phyloP scores from a whole-genome alignment of 2,797 vertebrate genomes.

The Melanotaenia pygmaea region DNA sequence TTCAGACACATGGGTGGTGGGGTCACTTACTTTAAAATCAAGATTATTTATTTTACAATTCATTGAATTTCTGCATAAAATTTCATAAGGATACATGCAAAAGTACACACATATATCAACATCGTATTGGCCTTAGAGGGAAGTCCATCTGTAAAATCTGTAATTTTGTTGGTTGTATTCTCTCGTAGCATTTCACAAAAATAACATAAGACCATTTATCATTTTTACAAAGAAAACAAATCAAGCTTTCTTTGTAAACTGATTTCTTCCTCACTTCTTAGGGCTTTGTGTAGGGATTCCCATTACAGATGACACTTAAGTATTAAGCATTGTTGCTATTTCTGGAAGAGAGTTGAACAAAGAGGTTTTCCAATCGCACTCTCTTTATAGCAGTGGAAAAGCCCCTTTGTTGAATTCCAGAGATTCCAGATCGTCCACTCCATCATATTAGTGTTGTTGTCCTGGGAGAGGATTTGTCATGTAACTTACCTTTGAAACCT shows the following conservation, averaged over 20 bases:
- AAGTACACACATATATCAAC: not conserved
- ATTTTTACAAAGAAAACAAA: not conserved
- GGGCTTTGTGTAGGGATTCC: not conserved
- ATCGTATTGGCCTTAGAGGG: not conserved
- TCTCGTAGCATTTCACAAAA: not conserved
- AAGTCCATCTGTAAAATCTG: not conserved
- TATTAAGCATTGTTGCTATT: slow-evolving; percentile 5
- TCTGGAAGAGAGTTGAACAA: not conserved
- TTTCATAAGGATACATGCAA: not conserved
- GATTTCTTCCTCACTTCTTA: not conserved
- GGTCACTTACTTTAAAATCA: not conserved
- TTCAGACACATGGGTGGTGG: too few relatives aligned
- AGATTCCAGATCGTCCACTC: slow-evolving; percentile 1
- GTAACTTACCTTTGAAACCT: not conserved
- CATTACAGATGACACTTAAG: not conserved
- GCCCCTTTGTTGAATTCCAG: not conserved
- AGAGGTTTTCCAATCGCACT: not conserved
- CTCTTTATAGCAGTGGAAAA: not conserved
- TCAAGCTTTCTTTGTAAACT: not conserved
- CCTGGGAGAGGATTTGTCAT: slow-evolving; percentile 14
- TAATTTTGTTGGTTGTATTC: not conserved
- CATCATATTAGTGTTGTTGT: slow-evolving; percentile 14
- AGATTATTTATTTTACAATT: not conserved
- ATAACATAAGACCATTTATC: not conserved
- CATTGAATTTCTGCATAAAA: not conserved